These are phyloP conservation scores for Napeogenes inachia DNA, from an alignment of 2,888 invertebrate genomes.

Conservation along the genomic window DNA sequence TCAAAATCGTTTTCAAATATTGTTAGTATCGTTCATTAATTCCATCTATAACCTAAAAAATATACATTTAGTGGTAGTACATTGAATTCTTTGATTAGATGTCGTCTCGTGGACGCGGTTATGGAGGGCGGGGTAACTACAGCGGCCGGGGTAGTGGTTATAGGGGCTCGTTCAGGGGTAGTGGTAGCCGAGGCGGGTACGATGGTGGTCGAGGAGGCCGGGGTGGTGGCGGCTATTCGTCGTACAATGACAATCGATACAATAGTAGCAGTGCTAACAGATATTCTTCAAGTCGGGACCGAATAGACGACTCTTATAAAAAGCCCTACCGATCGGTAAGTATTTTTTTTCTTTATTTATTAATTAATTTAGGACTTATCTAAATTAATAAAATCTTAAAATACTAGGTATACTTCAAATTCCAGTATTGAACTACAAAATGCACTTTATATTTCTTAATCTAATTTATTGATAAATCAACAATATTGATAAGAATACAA, in stretches of 20 bases:
- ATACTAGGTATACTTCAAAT: no score
- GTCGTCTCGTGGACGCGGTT: conserved; percentile 70
- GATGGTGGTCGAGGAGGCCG: conserved; percentile 63
- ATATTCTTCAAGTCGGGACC: conserved; percentile 58
- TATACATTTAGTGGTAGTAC: no score
- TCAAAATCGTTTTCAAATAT: no score
- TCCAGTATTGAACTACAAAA: no score
- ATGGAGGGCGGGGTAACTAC: conserved; percentile 54
- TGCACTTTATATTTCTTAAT: no score
- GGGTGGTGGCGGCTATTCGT: conserved; percentile 60
- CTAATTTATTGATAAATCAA: no score
- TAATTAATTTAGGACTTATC: neutral
- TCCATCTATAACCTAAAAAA: no score
- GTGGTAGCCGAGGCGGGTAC: conserved; percentile 57
- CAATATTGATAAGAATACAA: no score
- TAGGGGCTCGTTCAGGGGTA: conserved; percentile 64
- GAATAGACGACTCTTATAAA: conserved; percentile 70
- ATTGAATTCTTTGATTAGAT: conserved; percentile 41
- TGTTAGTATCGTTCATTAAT: no score
- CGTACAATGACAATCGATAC: conserved; percentile 65
- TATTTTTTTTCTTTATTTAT: conserved; percentile 18
- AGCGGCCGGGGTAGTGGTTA: conserved; percentile 57
- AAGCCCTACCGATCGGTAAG: conserved; percentile 70
- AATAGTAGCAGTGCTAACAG: conserved; percentile 56
- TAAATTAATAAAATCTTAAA: no score